These are phyloP conservation scores for Drosophila elegans DNA, from an alignment of 1,140 invertebrate species.

Conservation along the genomic window DNA sequence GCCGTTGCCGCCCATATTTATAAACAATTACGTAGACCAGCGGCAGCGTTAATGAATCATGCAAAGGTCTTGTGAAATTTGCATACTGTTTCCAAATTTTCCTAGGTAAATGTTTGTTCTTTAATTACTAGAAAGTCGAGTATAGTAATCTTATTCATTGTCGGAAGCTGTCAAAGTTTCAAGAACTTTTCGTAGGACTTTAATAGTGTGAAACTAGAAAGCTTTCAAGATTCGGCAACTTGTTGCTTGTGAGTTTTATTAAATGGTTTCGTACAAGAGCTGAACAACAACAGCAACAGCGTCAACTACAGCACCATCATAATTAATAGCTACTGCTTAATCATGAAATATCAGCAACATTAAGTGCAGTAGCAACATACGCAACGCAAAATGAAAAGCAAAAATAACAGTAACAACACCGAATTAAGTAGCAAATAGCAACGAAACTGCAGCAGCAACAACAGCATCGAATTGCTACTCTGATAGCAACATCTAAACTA, in stretches of 20 bases:
- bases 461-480: too few relatives aligned
- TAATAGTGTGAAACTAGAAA: slow-evolving; percentile 29
- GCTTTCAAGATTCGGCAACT: slow-evolving; percentile 48
- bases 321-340: too few relatives aligned
- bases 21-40: slow-evolving; percentile 55
- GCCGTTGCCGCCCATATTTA: slow-evolving; percentile 55
- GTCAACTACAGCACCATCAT: too few relatives aligned
- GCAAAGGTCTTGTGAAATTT: slow-evolving; percentile 24
- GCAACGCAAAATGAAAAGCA: background rate
- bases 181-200: slow-evolving; percentile 8
- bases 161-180: background rate
- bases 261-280: slow-evolving; percentile 8
- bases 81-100: background rate
- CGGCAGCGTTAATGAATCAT: slow-evolving; percentile 21
- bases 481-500: background rate
- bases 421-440: too few relatives aligned
- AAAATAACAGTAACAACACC: background rate
- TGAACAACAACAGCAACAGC: background rate
- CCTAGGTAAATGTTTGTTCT: background rate
- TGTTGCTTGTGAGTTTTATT: slow-evolving; percentile 44
- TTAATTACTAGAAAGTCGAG: background rate
- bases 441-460: background rate
- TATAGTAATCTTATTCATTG: background rate
- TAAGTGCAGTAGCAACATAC: background rate
- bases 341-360: background rate